These are phyloP conservation scores for Epinotia bilunana DNA, from an alignment of 2,888 invertebrate genomes.

Conservation along the genomic window DNA sequence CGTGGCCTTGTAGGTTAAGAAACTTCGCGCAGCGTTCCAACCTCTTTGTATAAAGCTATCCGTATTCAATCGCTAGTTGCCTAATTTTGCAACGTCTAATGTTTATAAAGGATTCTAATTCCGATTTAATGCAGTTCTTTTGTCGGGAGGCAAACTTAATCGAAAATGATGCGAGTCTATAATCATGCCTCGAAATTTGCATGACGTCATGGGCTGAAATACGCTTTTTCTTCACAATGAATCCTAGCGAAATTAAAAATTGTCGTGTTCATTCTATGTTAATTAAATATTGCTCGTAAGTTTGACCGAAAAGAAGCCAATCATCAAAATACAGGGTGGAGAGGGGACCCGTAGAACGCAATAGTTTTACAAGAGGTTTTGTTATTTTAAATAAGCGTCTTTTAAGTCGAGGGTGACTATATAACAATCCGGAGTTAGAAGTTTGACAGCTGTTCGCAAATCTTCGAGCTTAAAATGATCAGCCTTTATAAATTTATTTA, in stretches of 20 bases:
- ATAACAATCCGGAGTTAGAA: not conserved
- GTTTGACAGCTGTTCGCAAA: slow-evolving; percentile 24
- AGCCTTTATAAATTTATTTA: slow-evolving; percentile 23
- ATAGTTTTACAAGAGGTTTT: not conserved
- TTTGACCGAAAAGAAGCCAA: not conserved
- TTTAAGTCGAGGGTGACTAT: slow-evolving; percentile 23
- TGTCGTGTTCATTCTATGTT: not conserved
- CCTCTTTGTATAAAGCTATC: slow-evolving; percentile 54
- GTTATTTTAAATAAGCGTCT: slow-evolving; percentile 26
- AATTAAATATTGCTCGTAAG: not conserved
- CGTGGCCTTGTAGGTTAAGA: slow-evolving; percentile 40
- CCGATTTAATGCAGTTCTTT: slow-evolving; percentile 16
- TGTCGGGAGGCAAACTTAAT: not conserved
- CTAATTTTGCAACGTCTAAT: slow-evolving; percentile 47
- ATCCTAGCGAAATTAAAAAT: not conserved
- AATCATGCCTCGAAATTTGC: not conserved
- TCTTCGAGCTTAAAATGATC: slow-evolving; percentile 29
- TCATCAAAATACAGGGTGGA: not conserved
- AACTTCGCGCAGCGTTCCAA: slow-evolving; percentile 49
- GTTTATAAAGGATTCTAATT: slow-evolving; percentile 31
- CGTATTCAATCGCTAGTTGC: slow-evolving; percentile 52
- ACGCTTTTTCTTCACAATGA: not conserved
- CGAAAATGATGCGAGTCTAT: not conserved
- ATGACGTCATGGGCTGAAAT: not conserved
- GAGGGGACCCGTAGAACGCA: not conserved